Percentiles rank a stretch among this genome's conserved stretches.
Conservation (phyloP, 2,888 invertebrate genomes). For the Clistopyga incitator region DNA sequence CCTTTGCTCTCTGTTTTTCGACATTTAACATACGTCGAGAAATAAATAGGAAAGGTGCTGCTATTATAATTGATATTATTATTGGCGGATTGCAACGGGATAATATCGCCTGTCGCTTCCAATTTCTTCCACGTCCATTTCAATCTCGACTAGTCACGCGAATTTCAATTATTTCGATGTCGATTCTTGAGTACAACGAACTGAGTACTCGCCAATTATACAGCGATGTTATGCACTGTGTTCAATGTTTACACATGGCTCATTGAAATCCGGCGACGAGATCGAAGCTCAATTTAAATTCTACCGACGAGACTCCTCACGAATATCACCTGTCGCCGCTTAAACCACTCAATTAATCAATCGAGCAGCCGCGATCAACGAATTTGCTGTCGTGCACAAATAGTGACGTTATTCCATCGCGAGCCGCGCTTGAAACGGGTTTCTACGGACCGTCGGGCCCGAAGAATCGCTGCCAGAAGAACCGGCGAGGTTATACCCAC, state of each 20-base stretch:
- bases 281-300: no score
- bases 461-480: neutral
- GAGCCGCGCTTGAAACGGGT: neutral
- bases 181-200: neutral
- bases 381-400: no score
- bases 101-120: conserved; percentile 55
- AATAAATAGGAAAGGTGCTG: conserved; percentile 52
- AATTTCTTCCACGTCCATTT: neutral
- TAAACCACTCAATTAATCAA: no score
- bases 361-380: no score
- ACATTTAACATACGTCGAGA: conserved; percentile 21
- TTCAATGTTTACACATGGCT: no score
- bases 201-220: no score
- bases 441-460: neutral
- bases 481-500: neutral
- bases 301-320: no score
- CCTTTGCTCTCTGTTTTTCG: neutral
- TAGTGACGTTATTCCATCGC: neutral
- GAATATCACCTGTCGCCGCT: no score
- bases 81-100: conserved; percentile 21
- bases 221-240: no score
- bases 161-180: conserved; percentile 6
- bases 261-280: no score
- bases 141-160: neutral
- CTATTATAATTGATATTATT: conserved; percentile 54